Evolutionary conservation across 2,797 vertebrate species (phyloP).

Genomic region (Mormyrops boulengeri): DNA sequence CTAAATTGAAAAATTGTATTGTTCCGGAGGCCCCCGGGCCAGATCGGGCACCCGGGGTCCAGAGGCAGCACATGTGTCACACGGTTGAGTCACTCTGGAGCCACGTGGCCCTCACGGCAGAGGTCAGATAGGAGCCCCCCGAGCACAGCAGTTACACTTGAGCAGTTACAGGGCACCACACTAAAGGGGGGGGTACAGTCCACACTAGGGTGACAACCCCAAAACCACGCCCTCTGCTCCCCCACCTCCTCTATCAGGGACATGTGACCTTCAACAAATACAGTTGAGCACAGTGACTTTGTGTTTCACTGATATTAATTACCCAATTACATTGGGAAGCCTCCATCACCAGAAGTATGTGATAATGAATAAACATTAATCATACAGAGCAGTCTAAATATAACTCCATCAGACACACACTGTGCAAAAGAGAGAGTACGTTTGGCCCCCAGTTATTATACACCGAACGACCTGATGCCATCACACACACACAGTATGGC

Average conservation of each 20-base stretch:
- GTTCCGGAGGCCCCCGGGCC: background rate
- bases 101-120: slow-evolving; percentile 15
- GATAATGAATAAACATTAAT: slow-evolving; percentile 18
- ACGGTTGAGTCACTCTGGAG: slow-evolving; percentile 34
- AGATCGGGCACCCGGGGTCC: background rate
- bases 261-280: slow-evolving; percentile 5
- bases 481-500: background rate
- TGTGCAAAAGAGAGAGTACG: background rate
- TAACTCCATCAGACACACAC: background rate
- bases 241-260: background rate
- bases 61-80: slow-evolving; percentile 29
- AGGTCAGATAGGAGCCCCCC: background rate
- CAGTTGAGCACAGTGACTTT: background rate
- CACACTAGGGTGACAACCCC: background rate
- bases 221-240: background rate
- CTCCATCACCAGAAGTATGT: slow-evolving; percentile 15
- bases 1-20: background rate
- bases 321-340: slow-evolving; percentile 20
- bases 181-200: background rate
- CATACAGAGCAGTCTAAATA: slow-evolving; percentile 8
- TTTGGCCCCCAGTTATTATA: background rate
- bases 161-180: background rate
- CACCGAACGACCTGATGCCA: background rate
- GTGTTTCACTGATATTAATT: slow-evolving; percentile 12
- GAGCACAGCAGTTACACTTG: background rate